Evolutionary conservation across 2,797 vertebrate species (phyloP).

Genomic region (Melanotaenia trifasciata): DNA sequence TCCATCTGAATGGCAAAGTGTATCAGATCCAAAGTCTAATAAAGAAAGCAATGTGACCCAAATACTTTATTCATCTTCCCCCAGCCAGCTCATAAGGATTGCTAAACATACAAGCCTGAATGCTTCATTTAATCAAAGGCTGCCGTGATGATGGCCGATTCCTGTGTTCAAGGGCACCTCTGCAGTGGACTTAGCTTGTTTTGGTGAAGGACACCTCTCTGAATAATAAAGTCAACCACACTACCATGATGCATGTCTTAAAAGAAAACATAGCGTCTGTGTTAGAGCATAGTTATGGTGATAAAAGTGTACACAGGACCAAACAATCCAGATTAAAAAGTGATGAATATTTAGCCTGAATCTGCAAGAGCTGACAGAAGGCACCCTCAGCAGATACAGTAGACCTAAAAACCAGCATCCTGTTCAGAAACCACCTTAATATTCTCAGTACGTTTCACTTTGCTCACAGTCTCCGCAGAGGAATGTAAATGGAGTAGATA

Average conservation of each 20-base stretch:
- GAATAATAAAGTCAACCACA: conserved; percentile 55
- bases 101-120: conserved; percentile 66
- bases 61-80: conserved; percentile 68
- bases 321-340: conserved; percentile 50
- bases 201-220: conserved; percentile 48
- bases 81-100: conserved; percentile 40
- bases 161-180: conserved; percentile 62
- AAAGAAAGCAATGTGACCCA: conserved; percentile 57
- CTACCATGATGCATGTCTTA: conserved; percentile 32
- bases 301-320: conserved; percentile 28
- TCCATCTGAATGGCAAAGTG: conserved; percentile 52
- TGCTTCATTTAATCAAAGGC: conserved; percentile 69
- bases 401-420: conserved; percentile 39
- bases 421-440: conserved; percentile 67
- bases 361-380: conserved; percentile 35
- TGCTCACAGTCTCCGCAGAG: conserved; percentile 66
- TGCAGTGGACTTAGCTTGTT: conserved; percentile 50
- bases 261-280: conserved; percentile 12
- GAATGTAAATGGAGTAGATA: conserved; percentile 77
- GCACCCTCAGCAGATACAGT: conserved; percentile 59
- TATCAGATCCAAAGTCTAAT: conserved; percentile 51
- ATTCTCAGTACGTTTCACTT: conserved; percentile 66
- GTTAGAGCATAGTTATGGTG: conserved; percentile 21
- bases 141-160: conserved; percentile 36
- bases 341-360: conserved; percentile 65